phyloP scores from a whole-genome alignment of 2,797 vertebrate genomes.

The Gymnoscopelus braueri region DNA sequence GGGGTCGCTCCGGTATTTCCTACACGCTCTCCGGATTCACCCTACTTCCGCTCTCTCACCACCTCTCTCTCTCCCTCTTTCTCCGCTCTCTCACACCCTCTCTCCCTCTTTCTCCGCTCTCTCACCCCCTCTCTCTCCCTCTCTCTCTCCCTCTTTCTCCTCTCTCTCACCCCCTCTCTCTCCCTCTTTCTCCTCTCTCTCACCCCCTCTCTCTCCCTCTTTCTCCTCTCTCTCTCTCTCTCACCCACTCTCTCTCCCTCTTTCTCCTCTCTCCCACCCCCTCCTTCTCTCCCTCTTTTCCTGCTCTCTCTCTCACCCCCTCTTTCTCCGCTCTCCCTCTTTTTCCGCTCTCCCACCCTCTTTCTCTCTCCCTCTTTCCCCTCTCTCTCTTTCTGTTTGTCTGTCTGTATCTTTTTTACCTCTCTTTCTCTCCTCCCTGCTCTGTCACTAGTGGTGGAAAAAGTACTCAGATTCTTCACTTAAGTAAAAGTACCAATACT shows the following conservation, averaged over 20 bases:
- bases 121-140: too few species aligned
- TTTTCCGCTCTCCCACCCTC: background rate
- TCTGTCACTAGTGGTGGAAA: too few species aligned
- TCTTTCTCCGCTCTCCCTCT: slow-evolving; percentile 5
- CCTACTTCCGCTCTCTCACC: slow-evolving; percentile 37
- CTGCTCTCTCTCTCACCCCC: slow-evolving; percentile 18
- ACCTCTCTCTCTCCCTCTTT: slow-evolving; percentile 17
- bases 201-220: too few species aligned
- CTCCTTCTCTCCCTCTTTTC: slow-evolving; percentile 14
- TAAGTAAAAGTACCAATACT: too few species aligned
- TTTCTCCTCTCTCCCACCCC: slow-evolving; percentile 26
- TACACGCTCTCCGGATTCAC: slow-evolving; percentile 44
- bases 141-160: too few species aligned
- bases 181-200: too few species aligned
- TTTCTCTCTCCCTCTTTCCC: too few species aligned
- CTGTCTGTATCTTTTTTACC: too few species aligned
- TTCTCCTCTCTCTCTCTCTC: background rate
- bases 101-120: background rate
- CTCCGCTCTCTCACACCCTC: background rate
- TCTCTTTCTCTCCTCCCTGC: too few species aligned
- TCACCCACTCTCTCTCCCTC: slow-evolving; percentile 9
- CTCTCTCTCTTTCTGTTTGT: too few species aligned
- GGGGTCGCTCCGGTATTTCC: slow-evolving; percentile 61
- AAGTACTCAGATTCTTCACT: too few species aligned
- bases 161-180: too few species aligned